These are phyloP conservation scores for Peromyscus maniculatus DNA, from an alignment of 2,113 vertebrate genomes.

Conservation along the genomic window DNA sequence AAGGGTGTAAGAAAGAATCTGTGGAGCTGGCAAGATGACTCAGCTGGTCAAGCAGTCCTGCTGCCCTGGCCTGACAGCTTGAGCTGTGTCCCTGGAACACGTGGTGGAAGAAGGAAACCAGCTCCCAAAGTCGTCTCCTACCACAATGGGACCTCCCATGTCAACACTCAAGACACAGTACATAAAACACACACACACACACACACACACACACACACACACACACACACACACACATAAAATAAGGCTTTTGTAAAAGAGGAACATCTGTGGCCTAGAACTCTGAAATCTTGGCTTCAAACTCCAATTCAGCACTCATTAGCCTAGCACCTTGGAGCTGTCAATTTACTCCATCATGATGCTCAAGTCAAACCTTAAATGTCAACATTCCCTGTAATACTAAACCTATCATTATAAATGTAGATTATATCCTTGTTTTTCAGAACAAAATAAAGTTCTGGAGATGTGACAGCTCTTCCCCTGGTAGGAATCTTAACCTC, in stretches of 20 bases:
- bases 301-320: neutral
- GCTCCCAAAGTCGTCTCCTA: neutral
- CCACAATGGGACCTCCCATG: neutral
- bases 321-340: conserved; percentile 9
- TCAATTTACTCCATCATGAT: neutral
- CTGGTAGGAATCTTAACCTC: neutral
- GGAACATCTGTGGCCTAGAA: neutral
- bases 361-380: neutral
- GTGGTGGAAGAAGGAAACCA: neutral
- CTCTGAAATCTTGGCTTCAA: conserved; percentile 13
- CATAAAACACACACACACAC: neutral
- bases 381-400: neutral
- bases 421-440: neutral
- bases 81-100: neutral
- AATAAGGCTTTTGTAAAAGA: neutral
- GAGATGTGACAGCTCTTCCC: neutral
- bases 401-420: neutral
- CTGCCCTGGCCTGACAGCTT: neutral
- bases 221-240: neutral
- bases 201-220: neutral
- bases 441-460: conserved; percentile 49
- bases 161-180: neutral
- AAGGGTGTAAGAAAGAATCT: neutral
- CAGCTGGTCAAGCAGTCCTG: neutral
- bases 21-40: neutral